These are phyloP conservation scores for Homarus gammarus DNA, from an alignment of 2,888 invertebrate genomes.

Conservation along the genomic window DNA sequence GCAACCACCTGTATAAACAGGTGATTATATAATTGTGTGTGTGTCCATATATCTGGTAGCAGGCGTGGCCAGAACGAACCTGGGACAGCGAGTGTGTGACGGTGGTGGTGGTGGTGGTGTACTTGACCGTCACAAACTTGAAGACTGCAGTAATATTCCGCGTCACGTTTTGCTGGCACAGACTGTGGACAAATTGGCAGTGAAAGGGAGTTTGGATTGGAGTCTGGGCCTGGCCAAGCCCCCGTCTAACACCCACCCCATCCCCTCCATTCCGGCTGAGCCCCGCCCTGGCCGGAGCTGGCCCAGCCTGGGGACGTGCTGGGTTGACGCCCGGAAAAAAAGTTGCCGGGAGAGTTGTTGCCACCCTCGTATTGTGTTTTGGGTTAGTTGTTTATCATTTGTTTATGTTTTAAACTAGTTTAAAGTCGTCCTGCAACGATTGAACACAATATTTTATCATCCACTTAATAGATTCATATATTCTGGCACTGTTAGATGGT, in stretches of 20 bases:
- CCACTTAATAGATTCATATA: no score
- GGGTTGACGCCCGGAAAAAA: no score
- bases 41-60: slow-evolving; percentile 13
- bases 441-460: no score
- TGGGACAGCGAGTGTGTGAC: neutral
- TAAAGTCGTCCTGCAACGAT: no score
- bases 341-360: no score
- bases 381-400: no score
- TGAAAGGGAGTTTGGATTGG: slow-evolving; percentile 30
- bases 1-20: neutral
- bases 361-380: no score
- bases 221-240: neutral
- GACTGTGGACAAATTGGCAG: slow-evolving; percentile 29
- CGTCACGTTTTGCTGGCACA: slow-evolving; percentile 34
- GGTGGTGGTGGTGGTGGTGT: no score
- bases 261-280: neutral
- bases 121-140: neutral
- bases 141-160: slow-evolving; percentile 17
- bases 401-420: no score
- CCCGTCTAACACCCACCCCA: neutral
- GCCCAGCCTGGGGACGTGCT: no score
- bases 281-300: neutral
- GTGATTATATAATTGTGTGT: slow-evolving; percentile 42
- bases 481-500: no score
- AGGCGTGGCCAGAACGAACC: neutral